These are phyloP conservation scores for Drepana falcataria DNA, from an alignment of 2,888 invertebrate species.

Conservation along the genomic window DNA sequence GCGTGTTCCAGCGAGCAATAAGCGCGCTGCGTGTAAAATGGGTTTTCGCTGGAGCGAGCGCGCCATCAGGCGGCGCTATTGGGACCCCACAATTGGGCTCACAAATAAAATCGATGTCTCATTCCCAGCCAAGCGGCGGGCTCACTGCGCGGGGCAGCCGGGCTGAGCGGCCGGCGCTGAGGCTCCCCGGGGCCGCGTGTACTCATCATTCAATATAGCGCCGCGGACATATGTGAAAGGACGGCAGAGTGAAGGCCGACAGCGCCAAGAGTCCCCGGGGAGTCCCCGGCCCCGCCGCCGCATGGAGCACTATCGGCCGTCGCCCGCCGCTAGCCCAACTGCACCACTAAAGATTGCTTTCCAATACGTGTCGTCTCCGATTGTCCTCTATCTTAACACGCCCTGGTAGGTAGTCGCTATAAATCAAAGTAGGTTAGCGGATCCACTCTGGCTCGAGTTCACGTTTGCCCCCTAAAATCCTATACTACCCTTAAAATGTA, in stretches of 20 bases:
- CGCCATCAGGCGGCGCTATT: constrained; percentile 12
- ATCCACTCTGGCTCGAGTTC: too few relatives aligned
- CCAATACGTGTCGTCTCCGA: too few relatives aligned
- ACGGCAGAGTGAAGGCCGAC: constrained; percentile 1
- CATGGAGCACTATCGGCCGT: too few relatives aligned
- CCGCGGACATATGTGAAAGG: constrained; percentile 6
- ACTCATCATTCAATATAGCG: constrained; percentile 3
- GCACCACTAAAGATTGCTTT: too few relatives aligned
- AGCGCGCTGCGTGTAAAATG: constrained; percentile 23
- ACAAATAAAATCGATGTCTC: constrained; percentile 49
- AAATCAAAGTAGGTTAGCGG: too few relatives aligned
- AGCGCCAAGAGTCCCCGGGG: constrained; percentile 8
- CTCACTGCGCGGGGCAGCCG: too few relatives aligned
- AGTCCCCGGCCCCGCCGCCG: too few relatives aligned
- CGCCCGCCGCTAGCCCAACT: too few relatives aligned
- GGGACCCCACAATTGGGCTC: constrained; percentile 44
- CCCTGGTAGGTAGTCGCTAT: too few relatives aligned
- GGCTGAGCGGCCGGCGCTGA: constrained; percentile 8
- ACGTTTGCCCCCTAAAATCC: too few relatives aligned
- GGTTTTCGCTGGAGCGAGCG: constrained; percentile 16
- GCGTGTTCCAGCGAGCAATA: constrained; percentile 43
- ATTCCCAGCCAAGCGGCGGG: constrained; percentile 11
- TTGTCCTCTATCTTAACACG: too few relatives aligned
- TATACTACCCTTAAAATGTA: too few relatives aligned
- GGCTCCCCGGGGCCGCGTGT: constrained; percentile 1